These are phyloP conservation scores for Andrena dorsata DNA, from an alignment of 2,888 invertebrate species.

Conservation along the genomic window DNA sequence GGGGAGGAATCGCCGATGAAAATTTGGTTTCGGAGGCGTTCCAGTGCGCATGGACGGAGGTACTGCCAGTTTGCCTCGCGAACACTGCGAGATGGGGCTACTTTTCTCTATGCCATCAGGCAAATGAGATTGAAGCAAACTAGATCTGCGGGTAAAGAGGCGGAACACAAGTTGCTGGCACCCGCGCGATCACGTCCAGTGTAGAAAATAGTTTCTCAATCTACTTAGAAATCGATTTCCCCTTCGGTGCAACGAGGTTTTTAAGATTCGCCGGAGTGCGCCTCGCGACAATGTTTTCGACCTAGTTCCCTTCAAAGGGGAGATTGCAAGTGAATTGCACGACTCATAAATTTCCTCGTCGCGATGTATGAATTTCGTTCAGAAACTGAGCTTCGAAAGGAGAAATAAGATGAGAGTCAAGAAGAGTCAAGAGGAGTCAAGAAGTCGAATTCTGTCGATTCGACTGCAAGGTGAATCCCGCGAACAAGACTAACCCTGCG, in stretches of 20 bases:
- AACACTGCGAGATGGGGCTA: neutral
- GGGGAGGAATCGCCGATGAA: constrained; percentile 10
- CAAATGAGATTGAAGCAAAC: constrained; percentile 37
- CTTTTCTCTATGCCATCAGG: constrained; percentile 27
- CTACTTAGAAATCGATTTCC: constrained; percentile 13
- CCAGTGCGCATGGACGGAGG: neutral
- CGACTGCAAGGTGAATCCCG: no score
- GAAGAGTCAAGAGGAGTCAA: no score
- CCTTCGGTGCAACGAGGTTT: neutral
- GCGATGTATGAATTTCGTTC: neutral
- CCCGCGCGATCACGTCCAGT: constrained; percentile 3
- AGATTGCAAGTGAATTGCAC: no score
- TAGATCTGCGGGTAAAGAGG: constrained; percentile 5
- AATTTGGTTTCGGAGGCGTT: constrained; percentile 4
- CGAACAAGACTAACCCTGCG: no score
- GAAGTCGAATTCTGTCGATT: no score
- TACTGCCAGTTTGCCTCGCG: neutral
- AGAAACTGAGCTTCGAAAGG: no score
- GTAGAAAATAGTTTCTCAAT: constrained; percentile 25
- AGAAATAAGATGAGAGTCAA: no score
- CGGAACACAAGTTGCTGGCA: constrained; percentile 17
- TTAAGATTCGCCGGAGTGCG: neutral
- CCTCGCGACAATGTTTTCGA: neutral
- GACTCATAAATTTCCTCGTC: neutral
- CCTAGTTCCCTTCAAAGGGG: neutral